A percentile compares a stretch with the other conserved stretches of the same genome.
Conservation (phyloP, 2,797 vertebrate species). For the Astyanax mexicanus region DNA sequence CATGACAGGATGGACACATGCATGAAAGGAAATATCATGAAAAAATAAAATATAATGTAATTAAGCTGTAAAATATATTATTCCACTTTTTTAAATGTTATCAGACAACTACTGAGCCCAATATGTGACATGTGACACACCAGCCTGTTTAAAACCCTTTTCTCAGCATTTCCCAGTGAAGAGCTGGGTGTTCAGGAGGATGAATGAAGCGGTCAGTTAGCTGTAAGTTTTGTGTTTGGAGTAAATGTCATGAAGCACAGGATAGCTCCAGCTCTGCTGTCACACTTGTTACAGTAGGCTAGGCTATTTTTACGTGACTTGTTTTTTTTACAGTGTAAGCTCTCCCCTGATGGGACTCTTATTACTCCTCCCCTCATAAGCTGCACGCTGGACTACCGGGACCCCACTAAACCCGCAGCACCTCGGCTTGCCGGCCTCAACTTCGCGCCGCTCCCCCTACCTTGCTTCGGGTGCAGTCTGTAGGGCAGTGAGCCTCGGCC, state of each 20-base stretch:
- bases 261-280: background rate
- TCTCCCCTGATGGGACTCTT: background rate
- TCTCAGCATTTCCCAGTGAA: too few relatives aligned
- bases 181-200: background rate
- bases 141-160: too few relatives aligned
- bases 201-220: background rate
- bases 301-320: background rate
- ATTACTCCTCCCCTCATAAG: background rate
- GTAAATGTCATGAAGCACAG: too few relatives aligned
- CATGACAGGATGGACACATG: too few relatives aligned
- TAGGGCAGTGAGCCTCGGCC: slow-evolving; percentile 76
- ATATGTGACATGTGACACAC: too few relatives aligned
- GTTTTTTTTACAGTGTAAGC: background rate
- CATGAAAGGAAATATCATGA: too few relatives aligned
- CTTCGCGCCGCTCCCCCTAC: slow-evolving; percentile 69
- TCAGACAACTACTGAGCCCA: too few relatives aligned
- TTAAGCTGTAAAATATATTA: too few relatives aligned
- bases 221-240: too few relatives aligned
- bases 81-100: too few relatives aligned
- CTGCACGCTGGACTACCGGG: background rate
- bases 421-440: background rate
- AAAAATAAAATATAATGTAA: too few relatives aligned
- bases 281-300: background rate
- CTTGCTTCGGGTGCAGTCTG: slow-evolving; percentile 91
- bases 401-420: background rate